Conservation (phyloP, 2,797 vertebrate species). For the Naso thynnoides region DNA sequence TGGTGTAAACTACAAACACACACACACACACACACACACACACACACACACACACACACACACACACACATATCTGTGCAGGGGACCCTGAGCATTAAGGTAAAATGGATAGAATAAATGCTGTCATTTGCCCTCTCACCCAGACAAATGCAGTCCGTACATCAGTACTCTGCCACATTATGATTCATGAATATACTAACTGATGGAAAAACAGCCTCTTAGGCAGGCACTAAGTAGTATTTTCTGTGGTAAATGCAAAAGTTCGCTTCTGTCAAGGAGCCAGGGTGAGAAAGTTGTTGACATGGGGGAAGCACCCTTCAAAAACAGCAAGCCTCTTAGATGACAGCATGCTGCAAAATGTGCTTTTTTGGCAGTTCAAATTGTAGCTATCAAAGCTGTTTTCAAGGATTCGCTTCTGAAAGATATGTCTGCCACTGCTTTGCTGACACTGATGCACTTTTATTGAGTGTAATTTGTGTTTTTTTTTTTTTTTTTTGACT, state of each 20-base stretch:
- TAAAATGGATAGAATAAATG: conserved; percentile 20
- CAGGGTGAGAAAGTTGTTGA: conserved; percentile 52
- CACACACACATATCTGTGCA: not conserved
- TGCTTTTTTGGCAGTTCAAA: conserved; percentile 56
- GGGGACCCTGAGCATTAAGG: not conserved
- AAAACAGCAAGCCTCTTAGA: conserved; percentile 56
- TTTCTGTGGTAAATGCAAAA: conserved; percentile 32
- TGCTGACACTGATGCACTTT: conserved; percentile 66
- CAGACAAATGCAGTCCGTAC: conserved; percentile 5
- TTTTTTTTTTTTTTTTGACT: conserved; percentile 18
- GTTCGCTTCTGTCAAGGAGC: conserved; percentile 39
- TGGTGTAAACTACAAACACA: not conserved
- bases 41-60: not conserved
- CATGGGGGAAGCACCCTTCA: conserved; percentile 50
- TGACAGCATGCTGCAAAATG: conserved; percentile 47
- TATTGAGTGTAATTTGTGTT: conserved; percentile 47
- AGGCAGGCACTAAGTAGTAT: conserved; percentile 15
- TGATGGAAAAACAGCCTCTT: conserved; percentile 14
- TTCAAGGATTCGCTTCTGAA: conserved; percentile 61
- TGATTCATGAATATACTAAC: conserved; percentile 13
- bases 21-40: not conserved
- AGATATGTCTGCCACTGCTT: conserved; percentile 58
- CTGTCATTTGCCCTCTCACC: conserved; percentile 11
- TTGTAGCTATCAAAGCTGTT: conserved; percentile 66
- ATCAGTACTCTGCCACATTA: conserved; percentile 7